These are phyloP conservation scores for Tragelaphus scriptus DNA, from an alignment of 2,113 vertebrate species.

Conservation along the genomic window DNA sequence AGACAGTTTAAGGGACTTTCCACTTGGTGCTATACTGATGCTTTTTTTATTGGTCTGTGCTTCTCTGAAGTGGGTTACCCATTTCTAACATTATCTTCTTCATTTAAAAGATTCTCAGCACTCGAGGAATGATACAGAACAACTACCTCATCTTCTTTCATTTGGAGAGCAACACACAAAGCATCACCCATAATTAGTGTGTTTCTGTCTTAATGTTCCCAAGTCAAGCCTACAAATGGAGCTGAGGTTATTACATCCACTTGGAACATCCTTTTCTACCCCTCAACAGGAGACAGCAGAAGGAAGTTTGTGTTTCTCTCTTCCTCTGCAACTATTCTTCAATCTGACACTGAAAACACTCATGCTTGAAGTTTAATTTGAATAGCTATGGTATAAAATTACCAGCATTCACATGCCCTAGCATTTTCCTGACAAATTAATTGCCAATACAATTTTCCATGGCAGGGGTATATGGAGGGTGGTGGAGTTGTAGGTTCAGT, in stretches of 20 bases:
- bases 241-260: conserved; percentile 8
- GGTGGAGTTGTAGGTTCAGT: conserved; percentile 50
- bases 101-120: neutral
- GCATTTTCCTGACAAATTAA: conserved; percentile 75
- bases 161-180: conserved; percentile 6
- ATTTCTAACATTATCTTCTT: neutral
- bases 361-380: conserved; percentile 63
- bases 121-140: neutral
- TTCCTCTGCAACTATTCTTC: conserved; percentile 41
- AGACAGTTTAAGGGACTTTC: neutral
- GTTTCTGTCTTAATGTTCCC: conserved; percentile 49
- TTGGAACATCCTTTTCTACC: neutral
- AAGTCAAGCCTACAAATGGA: conserved; percentile 45
- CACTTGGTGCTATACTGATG: too few species aligned
- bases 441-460: conserved; percentile 63
- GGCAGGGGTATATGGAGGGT: neutral
- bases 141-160: neutral
- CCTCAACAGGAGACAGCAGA: neutral
- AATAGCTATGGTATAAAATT: conserved; percentile 73
- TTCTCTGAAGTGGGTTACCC: neutral
- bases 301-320: conserved; percentile 42
- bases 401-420: conserved; percentile 66
- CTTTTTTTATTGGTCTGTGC: neutral
- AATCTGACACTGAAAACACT: conserved; percentile 61
- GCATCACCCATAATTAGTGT: conserved; percentile 56